Evolutionary conservation across 2,888 invertebrate species (phyloP), one percentile per base, ranked within the genome.

Genomic region (Bhutanitis thaidina): DNA sequence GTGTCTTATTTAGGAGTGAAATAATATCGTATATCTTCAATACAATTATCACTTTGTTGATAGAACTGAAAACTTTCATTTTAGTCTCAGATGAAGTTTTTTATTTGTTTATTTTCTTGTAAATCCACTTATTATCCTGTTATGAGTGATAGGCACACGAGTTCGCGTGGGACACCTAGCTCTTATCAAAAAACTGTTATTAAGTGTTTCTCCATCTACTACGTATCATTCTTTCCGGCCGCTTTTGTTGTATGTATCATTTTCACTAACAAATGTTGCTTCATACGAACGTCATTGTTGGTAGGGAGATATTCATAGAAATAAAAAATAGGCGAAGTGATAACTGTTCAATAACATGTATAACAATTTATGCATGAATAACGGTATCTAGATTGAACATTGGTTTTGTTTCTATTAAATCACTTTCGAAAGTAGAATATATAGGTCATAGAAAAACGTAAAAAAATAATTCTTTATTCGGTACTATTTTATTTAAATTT

Each of bases 131-230:
- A 3, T 20, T 20, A 20, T 20, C 3, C 5, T 35, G 35, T 48
- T 41, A 29, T 35, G 15, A 35, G 15, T 40, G 15, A 48, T 48
- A 48, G 27, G 7, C 8, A 8, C 27, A 8, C 1, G 7, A 4
- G 27, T 27, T 27, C 27, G 27, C 7, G 4, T 5, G 27, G 7
- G 7, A 3, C 27, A 27, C 27, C 35, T 29, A 27, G 50, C 40
- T 45, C 27, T 40, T 35, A 50, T 44, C 35, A 29, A 43, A n/a
- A 34, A 30, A 45, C 44, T 39, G 13, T 29, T 34, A 29, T 50
- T 44, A 50, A 40, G 39, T 34, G 49, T 50, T 34, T 13, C 49
- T 43, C 16, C n/a, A n/a, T n/a, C 13, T 35, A 12, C 32, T 47
- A 47, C 8, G 14, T 35, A 39, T 39, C 14, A 29, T 39, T 35